Percentiles rank a stretch among this genome's conserved stretches.
phyloP scores from a whole-genome alignment of 1,140 invertebrate genomes.

The Oreohelix idahoensis region DNA sequence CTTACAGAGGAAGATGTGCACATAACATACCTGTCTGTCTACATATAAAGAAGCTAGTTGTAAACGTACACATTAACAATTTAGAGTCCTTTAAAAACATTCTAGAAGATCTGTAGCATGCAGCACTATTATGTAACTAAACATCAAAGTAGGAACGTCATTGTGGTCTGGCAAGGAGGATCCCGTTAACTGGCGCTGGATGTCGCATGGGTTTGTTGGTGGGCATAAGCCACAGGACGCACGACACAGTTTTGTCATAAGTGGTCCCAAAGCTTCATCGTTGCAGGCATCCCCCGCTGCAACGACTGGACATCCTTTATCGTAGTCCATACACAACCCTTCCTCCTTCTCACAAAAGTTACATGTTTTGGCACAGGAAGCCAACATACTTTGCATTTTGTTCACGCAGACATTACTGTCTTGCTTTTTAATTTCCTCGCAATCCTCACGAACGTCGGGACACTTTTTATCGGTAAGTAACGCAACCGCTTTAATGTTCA shows the following conservation, averaged over 20 bases:
- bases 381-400: slow-evolving; percentile 3
- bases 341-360: slow-evolving; percentile 14
- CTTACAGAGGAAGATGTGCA: too few species aligned
- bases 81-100: too few species aligned
- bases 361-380: neutral
- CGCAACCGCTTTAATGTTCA: too few species aligned
- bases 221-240: slow-evolving; percentile 8
- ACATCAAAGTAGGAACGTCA: too few species aligned
- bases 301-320: neutral
- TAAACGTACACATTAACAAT: too few species aligned
- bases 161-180: too few species aligned
- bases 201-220: neutral
- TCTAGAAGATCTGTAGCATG: too few species aligned
- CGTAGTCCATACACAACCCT: slow-evolving; percentile 27
- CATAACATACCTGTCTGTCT: too few species aligned
- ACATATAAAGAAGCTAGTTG: too few species aligned
- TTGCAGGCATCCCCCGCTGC: neutral
- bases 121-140: too few species aligned
- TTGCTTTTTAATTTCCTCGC: neutral
- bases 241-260: neutral
- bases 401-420: neutral
- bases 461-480: neutral
- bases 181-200: slow-evolving; percentile 7
- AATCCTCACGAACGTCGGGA: neutral
- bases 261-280: neutral